Conservation (phyloP, 1,140 invertebrate species). For the Neuroterus valhalla region DNA sequence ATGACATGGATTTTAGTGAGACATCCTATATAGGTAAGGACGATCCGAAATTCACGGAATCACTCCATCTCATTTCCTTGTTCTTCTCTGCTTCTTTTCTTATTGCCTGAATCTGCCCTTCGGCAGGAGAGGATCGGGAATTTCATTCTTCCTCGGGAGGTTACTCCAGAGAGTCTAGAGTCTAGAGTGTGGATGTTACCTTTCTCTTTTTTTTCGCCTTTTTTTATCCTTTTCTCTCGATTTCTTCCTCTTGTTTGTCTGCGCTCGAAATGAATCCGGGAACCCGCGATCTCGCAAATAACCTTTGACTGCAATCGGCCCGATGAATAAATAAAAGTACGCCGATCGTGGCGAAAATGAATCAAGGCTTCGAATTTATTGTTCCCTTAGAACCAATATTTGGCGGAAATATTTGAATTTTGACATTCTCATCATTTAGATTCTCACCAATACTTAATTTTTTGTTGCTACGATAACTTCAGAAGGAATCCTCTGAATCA, state of each 20-base stretch:
- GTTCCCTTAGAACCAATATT: no score
- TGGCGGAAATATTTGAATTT: no score
- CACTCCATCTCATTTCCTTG: conserved; percentile 20
- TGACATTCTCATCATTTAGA: no score
- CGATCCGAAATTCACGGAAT: conserved; percentile 40
- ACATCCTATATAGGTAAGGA: conserved; percentile 14
- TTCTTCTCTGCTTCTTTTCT: conserved; percentile 12
- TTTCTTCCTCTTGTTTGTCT: conserved; percentile 28
- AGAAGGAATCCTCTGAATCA: no score
- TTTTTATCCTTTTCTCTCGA: neutral
- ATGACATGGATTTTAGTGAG: conserved; percentile 5
- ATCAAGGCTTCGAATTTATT: neutral
- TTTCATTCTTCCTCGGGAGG: conserved; percentile 23
- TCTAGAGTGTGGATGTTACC: conserved; percentile 8
- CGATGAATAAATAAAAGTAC: conserved; percentile 15
- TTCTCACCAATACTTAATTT: no score
- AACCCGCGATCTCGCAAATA: conserved; percentile 24
- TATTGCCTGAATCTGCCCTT: conserved; percentile 25
- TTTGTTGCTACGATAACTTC: no score
- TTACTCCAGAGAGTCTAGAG: conserved; percentile 1
- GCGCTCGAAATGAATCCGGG: neutral
- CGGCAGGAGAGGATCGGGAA: conserved; percentile 4
- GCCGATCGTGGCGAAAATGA: neutral
- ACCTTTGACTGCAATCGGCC: conserved; percentile 7
- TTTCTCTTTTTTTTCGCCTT: neutral